Evolutionary conservation across 2,113 vertebrate genomes (phyloP), one percentile per base, ranked within the genome.

Genomic region (Zapornia atra): DNA sequence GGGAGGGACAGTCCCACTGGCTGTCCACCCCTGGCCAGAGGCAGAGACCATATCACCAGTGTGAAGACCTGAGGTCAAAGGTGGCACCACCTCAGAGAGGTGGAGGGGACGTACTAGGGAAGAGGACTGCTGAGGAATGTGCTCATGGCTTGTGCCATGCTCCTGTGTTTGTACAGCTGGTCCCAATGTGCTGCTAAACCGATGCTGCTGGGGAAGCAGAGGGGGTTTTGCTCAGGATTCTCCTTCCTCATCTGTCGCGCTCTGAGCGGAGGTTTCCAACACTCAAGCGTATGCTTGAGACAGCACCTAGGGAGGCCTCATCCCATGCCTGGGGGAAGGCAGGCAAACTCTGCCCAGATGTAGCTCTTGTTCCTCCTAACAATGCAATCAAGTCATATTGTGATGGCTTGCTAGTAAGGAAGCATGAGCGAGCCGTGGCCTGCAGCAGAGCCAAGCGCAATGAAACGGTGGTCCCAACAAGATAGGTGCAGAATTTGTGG

Each of bases 31-130:
- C 42, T n/a, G 42, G 24, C 36, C 5, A 2, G 48, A 51, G 29
- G 54, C 12, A 72, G 54, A 71, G 61, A 20, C n/a, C 3, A 0
- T 11, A 10, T 19, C 3, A 0, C 15, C 33, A 33, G 5, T 42
- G 46, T 51, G 38, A 70, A 83, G 75, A 51, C 8, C 22, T 22
- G 34, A 29, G 53, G 80, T 42, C 56, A 90, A 53, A 75, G 18
- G 0, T 40, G 38, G 50, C 22, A 28, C 9, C 3, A 0, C 25
- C 50, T 15, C 4, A 1, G 68, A 69, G 75, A 50, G 54, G 13
- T 6, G 9, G 61, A 73, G 22, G 31, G 56, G 33, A 44, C 2
- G 0, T 2, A 7, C 13, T 0, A 0, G 42, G 59, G 31, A 57
- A 70, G 34, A 44, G 9, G 36, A 42, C 40, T 8, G 72, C 69